These are phyloP conservation scores for Hemichromis elongatus DNA, from an alignment of 2,113 vertebrate species.

Conservation along the genomic window DNA sequence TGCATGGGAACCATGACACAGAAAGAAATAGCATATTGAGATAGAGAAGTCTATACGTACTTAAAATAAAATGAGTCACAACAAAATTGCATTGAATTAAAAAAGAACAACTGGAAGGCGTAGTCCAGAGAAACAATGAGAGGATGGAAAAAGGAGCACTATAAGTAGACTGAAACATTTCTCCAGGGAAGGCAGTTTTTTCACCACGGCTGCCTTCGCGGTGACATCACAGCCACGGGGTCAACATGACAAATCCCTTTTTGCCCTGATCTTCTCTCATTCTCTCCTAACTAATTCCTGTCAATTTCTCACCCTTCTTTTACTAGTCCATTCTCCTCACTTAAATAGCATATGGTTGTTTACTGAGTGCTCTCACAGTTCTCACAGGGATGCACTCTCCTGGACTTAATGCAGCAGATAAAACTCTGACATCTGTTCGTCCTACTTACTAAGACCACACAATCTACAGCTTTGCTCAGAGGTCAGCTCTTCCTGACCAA, in stretches of 20 bases:
- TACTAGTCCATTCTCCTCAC: not conserved
- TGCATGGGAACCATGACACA: not conserved
- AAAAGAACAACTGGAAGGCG: not conserved
- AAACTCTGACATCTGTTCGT: conserved; percentile 70
- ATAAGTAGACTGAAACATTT: conserved; percentile 1
- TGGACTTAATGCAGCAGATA: conserved; percentile 67
- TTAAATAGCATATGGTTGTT: conserved; percentile 56
- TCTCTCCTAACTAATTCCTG: not conserved
- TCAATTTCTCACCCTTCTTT: not conserved
- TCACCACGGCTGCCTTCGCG: conserved; percentile 27
- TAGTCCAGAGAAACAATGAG: not conserved
- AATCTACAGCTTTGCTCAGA: conserved; percentile 48
- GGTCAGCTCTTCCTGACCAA: not conserved
- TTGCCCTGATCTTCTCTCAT: not conserved
- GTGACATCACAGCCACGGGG: conserved; percentile 2
- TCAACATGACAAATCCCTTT: conserved; percentile 1
- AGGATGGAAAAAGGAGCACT: not conserved
- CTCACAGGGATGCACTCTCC: conserved; percentile 60
- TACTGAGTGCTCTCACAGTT: conserved; percentile 17
- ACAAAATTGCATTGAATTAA: not conserved
- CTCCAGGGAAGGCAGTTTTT: not conserved
- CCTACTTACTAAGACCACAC: conserved; percentile 61
- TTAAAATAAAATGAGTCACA: not conserved
- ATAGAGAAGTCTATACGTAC: not conserved
- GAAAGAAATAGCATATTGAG: not conserved